phyloP scores from a whole-genome alignment of 2,113 vertebrate species.

The Rynchops niger region DNA sequence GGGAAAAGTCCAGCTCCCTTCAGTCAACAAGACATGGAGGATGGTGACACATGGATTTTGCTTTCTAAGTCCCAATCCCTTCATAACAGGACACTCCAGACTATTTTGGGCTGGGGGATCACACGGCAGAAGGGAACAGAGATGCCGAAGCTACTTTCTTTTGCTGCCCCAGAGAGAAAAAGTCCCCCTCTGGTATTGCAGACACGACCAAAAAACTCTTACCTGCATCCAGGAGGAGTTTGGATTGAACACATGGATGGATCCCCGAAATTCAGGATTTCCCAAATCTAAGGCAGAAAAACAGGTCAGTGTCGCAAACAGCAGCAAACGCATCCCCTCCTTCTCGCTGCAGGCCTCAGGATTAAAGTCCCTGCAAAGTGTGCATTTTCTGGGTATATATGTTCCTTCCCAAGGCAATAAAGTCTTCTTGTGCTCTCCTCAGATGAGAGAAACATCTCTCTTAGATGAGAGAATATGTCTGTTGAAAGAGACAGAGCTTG shows the following conservation, averaged over 20 bases:
- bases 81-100: background rate
- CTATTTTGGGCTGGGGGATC: accelerated
- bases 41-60: background rate
- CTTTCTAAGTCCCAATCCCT: background rate
- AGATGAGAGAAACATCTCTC: background rate
- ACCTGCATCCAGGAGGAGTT: background rate
- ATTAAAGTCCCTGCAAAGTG: background rate
- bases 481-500: background rate
- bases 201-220: background rate
- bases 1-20: background rate
- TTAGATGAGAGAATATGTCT: background rate
- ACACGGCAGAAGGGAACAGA: background rate
- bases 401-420: background rate
- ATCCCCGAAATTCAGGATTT: background rate
- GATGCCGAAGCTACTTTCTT: background rate
- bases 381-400: background rate
- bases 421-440: background rate
- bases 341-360: background rate
- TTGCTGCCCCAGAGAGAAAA: background rate
- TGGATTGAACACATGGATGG: background rate
- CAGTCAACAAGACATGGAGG: accelerated
- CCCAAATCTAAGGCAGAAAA: background rate
- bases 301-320: background rate
- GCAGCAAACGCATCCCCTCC: background rate
- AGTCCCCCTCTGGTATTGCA: background rate